These are phyloP conservation scores for Drosophila kokeensis DNA, from an alignment of 2,888 invertebrate genomes.

Conservation along the genomic window DNA sequence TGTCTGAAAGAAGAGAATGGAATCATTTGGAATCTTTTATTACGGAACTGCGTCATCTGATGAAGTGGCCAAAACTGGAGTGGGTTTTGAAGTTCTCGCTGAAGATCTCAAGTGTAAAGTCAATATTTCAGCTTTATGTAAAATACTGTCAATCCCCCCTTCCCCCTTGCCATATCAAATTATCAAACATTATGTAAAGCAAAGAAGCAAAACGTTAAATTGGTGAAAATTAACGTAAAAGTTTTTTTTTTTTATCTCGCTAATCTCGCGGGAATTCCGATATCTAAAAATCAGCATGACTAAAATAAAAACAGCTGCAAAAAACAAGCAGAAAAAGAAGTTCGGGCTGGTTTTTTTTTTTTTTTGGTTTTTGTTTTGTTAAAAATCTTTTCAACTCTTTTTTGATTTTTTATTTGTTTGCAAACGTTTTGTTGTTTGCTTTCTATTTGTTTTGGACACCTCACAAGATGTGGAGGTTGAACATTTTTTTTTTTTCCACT, in stretches of 20 bases:
- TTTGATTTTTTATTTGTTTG: conserved; percentile 37
- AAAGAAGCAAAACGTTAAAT: conserved; percentile 29
- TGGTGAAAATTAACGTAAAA: conserved; percentile 69
- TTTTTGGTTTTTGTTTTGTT: conserved; percentile 50
- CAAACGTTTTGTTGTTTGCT: conserved; percentile 49
- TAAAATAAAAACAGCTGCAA: conserved; percentile 51
- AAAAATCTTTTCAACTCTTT: conserved; percentile 52
- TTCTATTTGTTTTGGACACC: conserved; percentile 59
- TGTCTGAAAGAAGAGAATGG: conserved; percentile 26
- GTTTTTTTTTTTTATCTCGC: conserved; percentile 45
- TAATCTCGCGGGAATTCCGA: conserved; percentile 71
- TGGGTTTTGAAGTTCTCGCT: conserved; percentile 41
- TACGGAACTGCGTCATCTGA: conserved; percentile 67
- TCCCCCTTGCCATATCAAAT: not conserved
- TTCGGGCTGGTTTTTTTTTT: conserved; percentile 26
- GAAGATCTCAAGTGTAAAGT: conserved; percentile 48
- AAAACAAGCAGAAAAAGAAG: conserved; percentile 14
- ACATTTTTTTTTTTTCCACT: conserved; percentile 32
- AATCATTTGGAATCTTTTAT: conserved; percentile 40
- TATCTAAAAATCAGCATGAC: conserved; percentile 72
- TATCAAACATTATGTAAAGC: conserved; percentile 34
- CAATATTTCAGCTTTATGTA: conserved; percentile 65
- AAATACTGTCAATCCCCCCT: conserved; percentile 23
- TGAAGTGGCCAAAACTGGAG: conserved; percentile 55
- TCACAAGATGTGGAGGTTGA: conserved; percentile 7